Evolutionary conservation across 2,797 vertebrate species (phyloP).

Genomic region (Lagodon rhomboides): DNA sequence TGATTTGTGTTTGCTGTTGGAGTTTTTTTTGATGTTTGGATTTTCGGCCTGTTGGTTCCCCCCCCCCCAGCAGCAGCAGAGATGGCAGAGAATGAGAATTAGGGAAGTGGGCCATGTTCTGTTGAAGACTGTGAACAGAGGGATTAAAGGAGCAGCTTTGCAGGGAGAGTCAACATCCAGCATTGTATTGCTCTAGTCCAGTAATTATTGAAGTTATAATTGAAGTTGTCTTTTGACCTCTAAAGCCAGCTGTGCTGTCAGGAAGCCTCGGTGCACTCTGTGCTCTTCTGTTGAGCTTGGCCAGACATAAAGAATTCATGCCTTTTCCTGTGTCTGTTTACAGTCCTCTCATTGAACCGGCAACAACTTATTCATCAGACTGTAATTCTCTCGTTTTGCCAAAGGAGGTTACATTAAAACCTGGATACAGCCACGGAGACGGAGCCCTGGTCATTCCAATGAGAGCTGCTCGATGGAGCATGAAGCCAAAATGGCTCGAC

Average conservation of each 20-base stretch:
- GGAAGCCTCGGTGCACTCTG: neutral
- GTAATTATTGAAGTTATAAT: conserved; percentile 67
- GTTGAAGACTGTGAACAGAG: conserved; percentile 64
- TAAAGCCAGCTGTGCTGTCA: conserved; percentile 29
- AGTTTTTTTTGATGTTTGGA: conserved; percentile 59
- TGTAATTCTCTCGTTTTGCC: neutral
- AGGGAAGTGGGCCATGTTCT: conserved; percentile 57
- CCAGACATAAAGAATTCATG: neutral
- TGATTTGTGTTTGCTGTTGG: conserved; percentile 57
- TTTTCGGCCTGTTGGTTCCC: conserved; percentile 21
- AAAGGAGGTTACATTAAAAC: too few relatives aligned
- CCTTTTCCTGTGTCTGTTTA: neutral
- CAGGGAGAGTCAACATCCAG: conserved; percentile 57
- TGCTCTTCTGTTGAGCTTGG: conserved; percentile 5
- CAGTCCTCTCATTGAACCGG: neutral
- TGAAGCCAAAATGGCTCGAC: too few relatives aligned
- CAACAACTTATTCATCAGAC: neutral
- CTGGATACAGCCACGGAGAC: too few relatives aligned
- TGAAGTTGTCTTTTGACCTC: conserved; percentile 62
- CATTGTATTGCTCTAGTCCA: conserved; percentile 48
- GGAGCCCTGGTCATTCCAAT: too few relatives aligned
- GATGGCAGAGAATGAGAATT: conserved; percentile 68
- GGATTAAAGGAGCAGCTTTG: conserved; percentile 71
- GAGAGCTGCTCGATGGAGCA: too few relatives aligned
- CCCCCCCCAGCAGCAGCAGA: conserved; percentile 16